Evolutionary conservation across 1,140 invertebrate species (phyloP), one percentile per base, ranked within the genome.

Genomic region (Formica exsecta): DNA sequence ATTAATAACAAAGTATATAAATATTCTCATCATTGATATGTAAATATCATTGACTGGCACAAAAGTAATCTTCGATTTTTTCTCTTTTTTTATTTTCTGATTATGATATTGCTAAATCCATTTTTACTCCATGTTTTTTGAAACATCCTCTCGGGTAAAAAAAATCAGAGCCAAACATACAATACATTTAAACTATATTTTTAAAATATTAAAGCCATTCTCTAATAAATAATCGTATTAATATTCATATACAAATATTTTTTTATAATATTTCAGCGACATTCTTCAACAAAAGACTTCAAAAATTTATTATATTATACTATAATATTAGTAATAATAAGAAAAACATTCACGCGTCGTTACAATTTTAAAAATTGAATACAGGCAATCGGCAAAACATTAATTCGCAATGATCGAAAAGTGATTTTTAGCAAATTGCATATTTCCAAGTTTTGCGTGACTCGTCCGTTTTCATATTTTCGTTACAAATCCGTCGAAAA

Each of bases 361-460:
- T 59, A 29, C 11, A 36, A 4, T 36, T 3, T 22, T 22, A 66
- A 41, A 3, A 79, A 66, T 66, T 29, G 29, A 66, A 25, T 66
- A 19, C 19, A 51, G 75, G 66, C 29, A 79, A 79, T 79, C 41
- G 9, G n/a, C 25, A 66, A 66, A 36, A 66, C 16, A 44, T n/a
- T 36, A 79, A 79, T 79, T 66, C 25, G 19, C 75, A 36, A 64
- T 32, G 44, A 36, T 9, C 2, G 59, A 44, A n/a, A 64, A 19
- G 2, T 38, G 4, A 77, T 77, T 64, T 77, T 77, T 65, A 65
- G 6, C 6, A 32, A 41, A 57, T 13, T 4, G 32, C 3, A 29
- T 38, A 62, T 77, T 22, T 64, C 8, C 5, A 64, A 75, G 25
- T 76, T 22, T 62, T 25, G 22, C 57, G 13, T 32, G 32, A 64